Conservation (phyloP, 2,113 vertebrate species). For the Accipiter cooperii region DNA sequence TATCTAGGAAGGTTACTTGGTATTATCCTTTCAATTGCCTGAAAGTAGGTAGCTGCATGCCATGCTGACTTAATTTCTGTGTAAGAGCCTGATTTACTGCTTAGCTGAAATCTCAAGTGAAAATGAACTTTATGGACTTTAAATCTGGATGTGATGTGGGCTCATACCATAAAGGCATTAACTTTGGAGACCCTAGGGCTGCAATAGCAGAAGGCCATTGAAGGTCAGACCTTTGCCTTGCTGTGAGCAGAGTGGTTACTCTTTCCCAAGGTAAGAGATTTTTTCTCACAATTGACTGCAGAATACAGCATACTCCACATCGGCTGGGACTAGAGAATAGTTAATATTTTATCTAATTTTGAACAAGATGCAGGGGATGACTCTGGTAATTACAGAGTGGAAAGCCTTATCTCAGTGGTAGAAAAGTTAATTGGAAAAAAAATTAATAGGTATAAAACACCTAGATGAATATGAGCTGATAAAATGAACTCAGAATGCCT, state of each 20-base stretch:
- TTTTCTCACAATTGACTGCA: background rate
- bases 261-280: background rate
- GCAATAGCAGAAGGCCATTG: background rate
- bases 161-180: background rate
- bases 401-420: background rate
- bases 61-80: background rate
- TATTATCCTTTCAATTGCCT: background rate
- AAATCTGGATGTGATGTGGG: background rate
- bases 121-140: background rate
- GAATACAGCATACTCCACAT: background rate
- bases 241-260: background rate
- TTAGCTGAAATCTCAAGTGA: background rate
- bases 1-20: background rate
- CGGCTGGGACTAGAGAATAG: background rate
- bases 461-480: background rate
- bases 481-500: background rate
- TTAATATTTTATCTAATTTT: conserved; percentile 25
- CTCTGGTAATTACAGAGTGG: conserved; percentile 8
- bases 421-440: conserved; percentile 45
- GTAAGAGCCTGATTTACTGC: background rate
- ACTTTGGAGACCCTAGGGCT: background rate
- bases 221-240: background rate
- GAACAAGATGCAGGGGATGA: background rate
- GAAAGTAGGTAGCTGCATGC: background rate
- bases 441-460: background rate